Evolutionary conservation across 2,113 vertebrate genomes (phyloP), one percentile per base, ranked within the genome.

Genomic region (Corapipo altera): DNA sequence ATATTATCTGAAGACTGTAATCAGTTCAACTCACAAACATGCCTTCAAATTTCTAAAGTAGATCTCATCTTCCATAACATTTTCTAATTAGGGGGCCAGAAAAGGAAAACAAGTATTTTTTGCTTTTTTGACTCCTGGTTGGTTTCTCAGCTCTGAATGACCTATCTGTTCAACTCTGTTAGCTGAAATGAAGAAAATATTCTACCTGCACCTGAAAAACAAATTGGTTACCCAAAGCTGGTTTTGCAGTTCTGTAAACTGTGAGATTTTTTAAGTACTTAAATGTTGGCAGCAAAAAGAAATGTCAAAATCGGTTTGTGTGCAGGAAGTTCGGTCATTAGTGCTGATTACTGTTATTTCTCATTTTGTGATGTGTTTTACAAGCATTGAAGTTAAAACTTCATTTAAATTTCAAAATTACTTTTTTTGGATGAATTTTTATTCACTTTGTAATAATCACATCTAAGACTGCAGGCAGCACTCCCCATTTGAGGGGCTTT

Each of bases 131-230:
- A 71, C 30, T 96, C 35, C 27, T 39, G 43, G 0, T 75, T 85
- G 66, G n/a, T 94, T 92, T 87, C 24, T 91, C 58, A 87, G 65
- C 70, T 82, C 62, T 65, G 65, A 81, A 32, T 89, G 76, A 91
- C 72, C 55, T 55, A 5, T 70, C 51, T 59, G 43, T 74, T 87
- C 48, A 72, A n/a, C 23, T 48, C 51, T 22, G 7, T 54, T 84
- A 74, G 49, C 49, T 52, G 20, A 87, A 94, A 37, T 21, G 12
- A 91, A 67, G 44, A 91, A 84, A 49, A 41, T 82, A 88, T 2
- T 83, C 52, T 81, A 28, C 33, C 44, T 89, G 26, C 39, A 64
- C 76, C 67, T 93, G 69, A 88, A 84, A 84, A 90, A 80, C 35
- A 52, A 86, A 35, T 80, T 77, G 41, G 33, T 82, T 90, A 84